These are phyloP conservation scores for Choristoneura rosaceana DNA, from an alignment of 2,888 invertebrate species.

Conservation along the genomic window DNA sequence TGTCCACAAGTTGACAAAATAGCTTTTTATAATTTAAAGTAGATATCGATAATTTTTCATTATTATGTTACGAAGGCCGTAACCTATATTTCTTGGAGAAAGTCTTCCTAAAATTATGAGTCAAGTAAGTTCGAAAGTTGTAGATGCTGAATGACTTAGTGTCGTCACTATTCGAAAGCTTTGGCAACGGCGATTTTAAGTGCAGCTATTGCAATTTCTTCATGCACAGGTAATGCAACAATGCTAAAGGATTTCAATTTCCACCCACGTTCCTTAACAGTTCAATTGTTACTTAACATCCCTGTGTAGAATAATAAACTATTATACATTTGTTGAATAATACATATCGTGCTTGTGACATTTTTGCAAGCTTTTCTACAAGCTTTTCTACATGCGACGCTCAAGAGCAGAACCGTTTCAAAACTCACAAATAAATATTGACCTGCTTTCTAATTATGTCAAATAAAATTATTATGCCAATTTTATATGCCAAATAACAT, in stretches of 20 bases:
- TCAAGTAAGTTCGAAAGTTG: neutral
- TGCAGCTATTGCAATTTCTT: slow-evolving; percentile 10
- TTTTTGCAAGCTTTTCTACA: neutral
- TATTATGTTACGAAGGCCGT: no score
- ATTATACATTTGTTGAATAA: neutral
- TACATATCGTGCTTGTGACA: neutral
- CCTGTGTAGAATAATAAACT: slow-evolving; percentile 1
- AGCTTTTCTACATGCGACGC: no score
- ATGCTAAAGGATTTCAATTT: slow-evolving; percentile 11
- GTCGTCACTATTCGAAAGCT: slow-evolving; percentile 6
- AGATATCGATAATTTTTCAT: neutral
- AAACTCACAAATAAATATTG: no score
- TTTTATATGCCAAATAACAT: no score
- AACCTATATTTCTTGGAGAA: neutral
- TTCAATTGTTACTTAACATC: slow-evolving; percentile 7
- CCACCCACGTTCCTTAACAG: slow-evolving; percentile 4
- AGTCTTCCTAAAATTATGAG: neutral
- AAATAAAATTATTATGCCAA: no score
- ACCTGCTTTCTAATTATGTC: no score
- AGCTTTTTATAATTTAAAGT: neutral
- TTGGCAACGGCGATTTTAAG: neutral
- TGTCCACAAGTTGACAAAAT: neutral
- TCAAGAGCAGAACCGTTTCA: no score
- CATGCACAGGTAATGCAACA: slow-evolving; percentile 1
- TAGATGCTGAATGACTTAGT: neutral